Conservation (phyloP, 2,113 vertebrate species). For the Poecilia latipinna region DNA sequence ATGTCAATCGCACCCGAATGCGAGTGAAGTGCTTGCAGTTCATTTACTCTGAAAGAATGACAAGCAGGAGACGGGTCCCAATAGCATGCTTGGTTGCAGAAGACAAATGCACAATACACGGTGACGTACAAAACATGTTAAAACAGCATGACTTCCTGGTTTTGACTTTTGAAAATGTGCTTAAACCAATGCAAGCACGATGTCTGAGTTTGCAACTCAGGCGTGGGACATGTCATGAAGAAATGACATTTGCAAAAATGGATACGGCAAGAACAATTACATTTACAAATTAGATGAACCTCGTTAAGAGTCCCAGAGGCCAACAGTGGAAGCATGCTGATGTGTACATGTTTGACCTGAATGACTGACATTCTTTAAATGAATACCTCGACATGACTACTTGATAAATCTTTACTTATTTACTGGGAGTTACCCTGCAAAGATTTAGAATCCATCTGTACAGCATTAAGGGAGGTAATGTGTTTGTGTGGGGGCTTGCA, state of each 20-base stretch:
- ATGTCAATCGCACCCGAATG: constrained; percentile 60
- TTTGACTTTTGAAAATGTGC: not conserved
- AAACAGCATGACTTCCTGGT: not conserved
- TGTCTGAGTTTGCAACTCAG: constrained; percentile 4
- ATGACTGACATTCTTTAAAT: constrained; percentile 37
- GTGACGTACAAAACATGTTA: constrained; percentile 14
- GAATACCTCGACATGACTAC: constrained; percentile 22
- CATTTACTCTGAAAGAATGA: constrained; percentile 60
- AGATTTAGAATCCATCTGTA: constrained; percentile 37
- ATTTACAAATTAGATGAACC: constrained; percentile 20
- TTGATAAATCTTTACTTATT: constrained; percentile 31
- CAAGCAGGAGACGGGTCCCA: constrained; percentile 47
- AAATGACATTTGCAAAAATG: not conserved
- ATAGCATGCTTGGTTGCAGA: constrained; percentile 52
- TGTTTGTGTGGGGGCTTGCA: not conserved
- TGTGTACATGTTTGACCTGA: constrained; percentile 1
- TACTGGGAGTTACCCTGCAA: constrained; percentile 24
- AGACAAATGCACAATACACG: constrained; percentile 37
- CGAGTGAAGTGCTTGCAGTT: constrained; percentile 54
- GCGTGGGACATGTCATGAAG: not conserved
- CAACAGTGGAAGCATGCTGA: constrained; percentile 7
- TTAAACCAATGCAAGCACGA: not conserved
- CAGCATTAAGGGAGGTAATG: constrained; percentile 2
- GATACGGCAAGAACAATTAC: not conserved
- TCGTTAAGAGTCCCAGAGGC: not conserved